Evolutionary conservation across 1,140 invertebrate genomes (phyloP).

Genomic region (Drosophila ananassae): DNA sequence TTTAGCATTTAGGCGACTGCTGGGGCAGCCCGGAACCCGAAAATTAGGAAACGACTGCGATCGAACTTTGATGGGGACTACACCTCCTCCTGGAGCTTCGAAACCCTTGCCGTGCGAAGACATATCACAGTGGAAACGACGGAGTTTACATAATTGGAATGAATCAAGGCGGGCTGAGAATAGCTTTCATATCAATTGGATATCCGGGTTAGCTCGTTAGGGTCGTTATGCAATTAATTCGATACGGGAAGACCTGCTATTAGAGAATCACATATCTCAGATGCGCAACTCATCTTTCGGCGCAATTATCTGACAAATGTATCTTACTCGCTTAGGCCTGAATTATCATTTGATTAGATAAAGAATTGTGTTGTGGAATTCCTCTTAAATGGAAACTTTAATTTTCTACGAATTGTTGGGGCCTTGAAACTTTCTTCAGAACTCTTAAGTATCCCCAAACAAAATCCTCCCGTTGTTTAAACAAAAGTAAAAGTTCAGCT

Average conservation of each 20-base stretch:
- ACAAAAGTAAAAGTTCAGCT: slow-evolving; percentile 12
- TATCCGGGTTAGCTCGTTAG: slow-evolving; percentile 17
- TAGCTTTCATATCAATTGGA: slow-evolving; percentile 33
- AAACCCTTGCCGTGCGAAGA: background rate
- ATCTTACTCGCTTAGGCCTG: background rate
- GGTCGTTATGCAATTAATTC: slow-evolving; percentile 4
- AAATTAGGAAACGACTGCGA: slow-evolving; percentile 44
- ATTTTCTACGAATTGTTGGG: background rate
- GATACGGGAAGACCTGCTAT: background rate
- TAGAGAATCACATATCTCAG: background rate
- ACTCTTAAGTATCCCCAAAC: too few relatives aligned
- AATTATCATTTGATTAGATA: slow-evolving; percentile 41
- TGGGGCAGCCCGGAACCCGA: slow-evolving; percentile 29
- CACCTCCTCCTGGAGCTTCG: slow-evolving; percentile 14
- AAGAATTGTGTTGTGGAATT: slow-evolving; percentile 14
- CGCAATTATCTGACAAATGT: slow-evolving; percentile 19
- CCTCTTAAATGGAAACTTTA: background rate
- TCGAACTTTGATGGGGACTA: slow-evolving; percentile 47
- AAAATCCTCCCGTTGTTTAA: too few relatives aligned
- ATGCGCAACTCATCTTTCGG: slow-evolving; percentile 11
- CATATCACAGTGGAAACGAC: slow-evolving; percentile 34
- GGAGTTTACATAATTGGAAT: slow-evolving; percentile 44
- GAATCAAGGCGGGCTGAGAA: slow-evolving; percentile 35
- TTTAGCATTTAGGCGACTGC: slow-evolving; percentile 34
- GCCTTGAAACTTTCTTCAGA: too few relatives aligned